Evolutionary conservation across 2,888 invertebrate genomes (phyloP).

Genomic region (Eupeodes luniger): DNA sequence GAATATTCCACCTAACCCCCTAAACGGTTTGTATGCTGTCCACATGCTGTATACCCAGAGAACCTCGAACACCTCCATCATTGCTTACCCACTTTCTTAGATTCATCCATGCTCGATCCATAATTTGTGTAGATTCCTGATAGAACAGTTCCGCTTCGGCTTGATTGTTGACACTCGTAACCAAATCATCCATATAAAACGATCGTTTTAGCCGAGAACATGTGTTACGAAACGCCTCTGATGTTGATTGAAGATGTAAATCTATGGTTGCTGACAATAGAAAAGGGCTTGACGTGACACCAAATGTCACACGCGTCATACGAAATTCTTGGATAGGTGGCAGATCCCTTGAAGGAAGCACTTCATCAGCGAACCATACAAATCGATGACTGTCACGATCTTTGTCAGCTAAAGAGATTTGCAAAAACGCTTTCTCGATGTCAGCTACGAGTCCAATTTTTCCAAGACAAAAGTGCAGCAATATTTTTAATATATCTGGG

Average conservation of each 20-base stretch:
- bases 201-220: background rate
- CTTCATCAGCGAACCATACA: slow-evolving; percentile 21
- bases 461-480: background rate
- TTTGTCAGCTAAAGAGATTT: slow-evolving; percentile 14
- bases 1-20: slow-evolving; percentile 6
- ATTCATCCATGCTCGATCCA: slow-evolving; percentile 15
- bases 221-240: slow-evolving; percentile 9
- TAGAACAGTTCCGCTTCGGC: too few relatives aligned
- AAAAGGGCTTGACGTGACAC: slow-evolving; percentile 9
- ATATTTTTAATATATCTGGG: slow-evolving; percentile 16
- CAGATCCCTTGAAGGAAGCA: background rate
- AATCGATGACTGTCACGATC: slow-evolving; percentile 6
- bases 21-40: slow-evolving; percentile 22
- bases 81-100: slow-evolving; percentile 26
- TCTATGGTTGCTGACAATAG: background rate
- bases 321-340: slow-evolving; percentile 11
- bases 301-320: slow-evolving; percentile 24
- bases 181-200: slow-evolving; percentile 33
- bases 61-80: background rate
- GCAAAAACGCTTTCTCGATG: background rate
- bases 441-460: slow-evolving; percentile 20
- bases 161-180: slow-evolving; percentile 1
- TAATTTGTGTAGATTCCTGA: background rate
- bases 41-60: background rate
- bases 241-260: background rate